These are phyloP conservation scores for Spinibarbus caldwelli DNA, from an alignment of 2,797 vertebrate genomes.

Conservation along the genomic window DNA sequence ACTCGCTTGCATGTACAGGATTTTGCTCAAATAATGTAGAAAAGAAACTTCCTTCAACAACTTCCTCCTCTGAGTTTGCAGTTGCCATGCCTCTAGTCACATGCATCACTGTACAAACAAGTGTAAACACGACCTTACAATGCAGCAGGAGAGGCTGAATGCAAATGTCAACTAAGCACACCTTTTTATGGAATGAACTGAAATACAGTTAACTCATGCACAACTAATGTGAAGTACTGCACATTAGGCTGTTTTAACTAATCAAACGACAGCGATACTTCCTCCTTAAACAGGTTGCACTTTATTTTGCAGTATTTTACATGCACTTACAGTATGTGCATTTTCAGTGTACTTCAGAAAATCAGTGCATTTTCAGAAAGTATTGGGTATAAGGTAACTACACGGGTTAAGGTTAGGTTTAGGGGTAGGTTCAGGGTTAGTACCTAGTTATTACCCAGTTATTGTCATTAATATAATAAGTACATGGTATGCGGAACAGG, in stretches of 20 bases:
- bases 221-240: neutral
- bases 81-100: constrained; percentile 56
- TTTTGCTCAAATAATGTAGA: neutral
- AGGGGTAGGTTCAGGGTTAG: no score
- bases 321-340: neutral
- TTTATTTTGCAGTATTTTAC: neutral
- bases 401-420: no score
- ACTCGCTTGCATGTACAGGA: constrained; percentile 30
- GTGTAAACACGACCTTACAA: constrained; percentile 41
- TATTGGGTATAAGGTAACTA: no score
- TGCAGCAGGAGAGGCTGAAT: constrained; percentile 56
- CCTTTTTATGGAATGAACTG: constrained; percentile 57
- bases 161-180: constrained; percentile 62
- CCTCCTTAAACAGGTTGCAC: neutral
- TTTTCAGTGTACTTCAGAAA: neutral
- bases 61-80: constrained; percentile 70
- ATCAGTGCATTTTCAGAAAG: no score
- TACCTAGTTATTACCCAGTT: no score
- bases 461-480: no score
- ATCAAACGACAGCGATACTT: neutral
- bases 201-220: neutral
- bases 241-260: neutral
- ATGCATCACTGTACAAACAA: constrained; percentile 55
- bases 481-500: no score
- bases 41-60: constrained; percentile 39